These are phyloP conservation scores for Andrena minutula DNA, from an alignment of 2,888 invertebrate genomes.

Conservation along the genomic window DNA sequence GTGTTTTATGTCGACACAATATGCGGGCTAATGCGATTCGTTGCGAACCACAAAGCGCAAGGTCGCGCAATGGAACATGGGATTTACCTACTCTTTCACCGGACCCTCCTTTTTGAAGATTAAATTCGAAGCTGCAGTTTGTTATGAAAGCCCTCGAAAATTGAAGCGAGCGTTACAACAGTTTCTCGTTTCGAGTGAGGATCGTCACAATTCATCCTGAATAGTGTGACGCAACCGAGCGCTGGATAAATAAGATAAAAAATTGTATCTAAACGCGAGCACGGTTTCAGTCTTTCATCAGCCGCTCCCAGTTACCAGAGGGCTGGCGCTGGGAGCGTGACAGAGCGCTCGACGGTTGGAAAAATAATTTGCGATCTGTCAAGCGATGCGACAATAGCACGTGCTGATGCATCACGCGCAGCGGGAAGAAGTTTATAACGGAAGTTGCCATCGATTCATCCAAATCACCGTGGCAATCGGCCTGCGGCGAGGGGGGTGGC, in stretches of 20 bases:
- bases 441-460: conserved; percentile 57
- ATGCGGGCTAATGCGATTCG: conserved; percentile 4
- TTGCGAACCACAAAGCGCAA: not conserved
- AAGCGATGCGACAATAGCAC: conserved; percentile 30
- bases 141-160: not conserved
- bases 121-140: not conserved
- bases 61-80: not conserved
- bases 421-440: conserved; percentile 59
- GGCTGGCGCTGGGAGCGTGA: conserved; percentile 13
- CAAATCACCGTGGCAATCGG: conserved; percentile 54
- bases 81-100: not conserved
- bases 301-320: conserved; percentile 25
- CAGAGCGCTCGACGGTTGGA: conserved; percentile 24
- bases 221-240: not conserved
- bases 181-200: not conserved
- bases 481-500: not conserved
- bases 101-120: not conserved
- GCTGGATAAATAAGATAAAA: conserved; percentile 1
- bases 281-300: conserved; percentile 6
- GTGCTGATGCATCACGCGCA: conserved; percentile 42
- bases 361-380: conserved; percentile 62
- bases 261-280: not conserved
- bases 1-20: conserved; percentile 6
- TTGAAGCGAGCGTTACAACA: not conserved
- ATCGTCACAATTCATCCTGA: not conserved